Percentiles rank a stretch among this genome's conserved stretches.
Evolutionary conservation across 2,888 invertebrate genomes (phyloP).

Genomic region (Calameuta filiformis): DNA sequence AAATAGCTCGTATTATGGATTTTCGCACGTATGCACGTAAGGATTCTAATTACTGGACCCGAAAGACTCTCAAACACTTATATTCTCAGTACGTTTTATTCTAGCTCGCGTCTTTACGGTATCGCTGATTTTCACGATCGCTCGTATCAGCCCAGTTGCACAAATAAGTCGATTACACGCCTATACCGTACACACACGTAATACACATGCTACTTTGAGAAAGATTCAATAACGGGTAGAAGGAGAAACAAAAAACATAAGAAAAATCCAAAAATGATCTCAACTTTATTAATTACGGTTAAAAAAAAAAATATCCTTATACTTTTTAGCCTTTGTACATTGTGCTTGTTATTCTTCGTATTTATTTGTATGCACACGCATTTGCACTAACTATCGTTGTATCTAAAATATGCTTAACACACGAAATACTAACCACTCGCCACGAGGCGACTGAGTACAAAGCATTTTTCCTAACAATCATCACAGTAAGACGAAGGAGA

Average conservation of each 20-base stretch:
- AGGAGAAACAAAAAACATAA: conserved; percentile 20
- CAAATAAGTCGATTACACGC: conserved; percentile 9
- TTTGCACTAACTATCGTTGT: conserved; percentile 40
- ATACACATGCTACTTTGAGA: conserved; percentile 16
- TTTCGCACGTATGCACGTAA: neutral
- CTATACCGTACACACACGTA: conserved; percentile 6
- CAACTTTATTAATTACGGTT: conserved; percentile 56
- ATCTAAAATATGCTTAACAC: conserved; percentile 28
- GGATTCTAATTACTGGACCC: neutral
- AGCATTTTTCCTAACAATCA: conserved; percentile 47
- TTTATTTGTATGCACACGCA: conserved; percentile 54
- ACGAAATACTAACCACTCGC: conserved; percentile 45
- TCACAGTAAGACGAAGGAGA: conserved; percentile 28
- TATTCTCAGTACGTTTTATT: neutral
- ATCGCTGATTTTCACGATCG: neutral
- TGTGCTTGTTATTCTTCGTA: conserved; percentile 60
- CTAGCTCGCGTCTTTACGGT: neutral
- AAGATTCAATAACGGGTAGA: conserved; percentile 24
- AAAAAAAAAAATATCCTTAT: conserved; percentile 38
- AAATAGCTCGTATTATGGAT: neutral
- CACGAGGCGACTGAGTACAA: conserved; percentile 57
- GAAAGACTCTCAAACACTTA: neutral
- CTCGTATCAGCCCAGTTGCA: conserved; percentile 14
- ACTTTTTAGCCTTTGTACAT: conserved; percentile 56
- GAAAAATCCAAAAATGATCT: conserved; percentile 57